Evolutionary conservation across 2,113 vertebrate genomes (phyloP).

Genomic region (Rostratula benghalensis): DNA sequence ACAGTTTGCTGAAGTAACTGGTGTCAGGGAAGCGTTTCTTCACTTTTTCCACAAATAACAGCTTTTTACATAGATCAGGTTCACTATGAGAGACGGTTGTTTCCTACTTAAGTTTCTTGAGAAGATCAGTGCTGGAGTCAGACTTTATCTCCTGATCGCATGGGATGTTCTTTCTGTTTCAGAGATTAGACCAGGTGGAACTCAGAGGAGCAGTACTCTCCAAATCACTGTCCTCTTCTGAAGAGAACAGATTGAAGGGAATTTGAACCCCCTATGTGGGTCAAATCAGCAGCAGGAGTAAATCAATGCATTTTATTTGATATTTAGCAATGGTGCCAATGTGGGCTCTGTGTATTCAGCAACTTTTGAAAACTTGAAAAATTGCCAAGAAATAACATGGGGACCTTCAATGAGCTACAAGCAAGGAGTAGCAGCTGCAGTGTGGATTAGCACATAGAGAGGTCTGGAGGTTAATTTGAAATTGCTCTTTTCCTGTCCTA

Average conservation of each 20-base stretch:
- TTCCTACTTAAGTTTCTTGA: background rate
- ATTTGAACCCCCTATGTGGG: background rate
- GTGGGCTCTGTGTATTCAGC: background rate
- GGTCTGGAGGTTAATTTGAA: background rate
- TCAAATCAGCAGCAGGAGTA: background rate
- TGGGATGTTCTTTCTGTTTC: background rate
- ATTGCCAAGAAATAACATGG: background rate
- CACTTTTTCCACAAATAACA: background rate
- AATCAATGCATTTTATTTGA: background rate
- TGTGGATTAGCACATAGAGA: background rate
- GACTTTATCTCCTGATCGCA: background rate
- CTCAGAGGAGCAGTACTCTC: background rate
- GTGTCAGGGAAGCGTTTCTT: background rate
- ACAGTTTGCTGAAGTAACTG: background rate
- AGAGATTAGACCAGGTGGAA: background rate
- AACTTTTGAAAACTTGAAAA: background rate
- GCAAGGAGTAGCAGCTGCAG: background rate
- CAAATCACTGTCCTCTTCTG: background rate
- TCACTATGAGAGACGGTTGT: background rate
- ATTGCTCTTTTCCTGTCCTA: background rate
- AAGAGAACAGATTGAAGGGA: background rate
- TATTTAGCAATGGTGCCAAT: background rate
- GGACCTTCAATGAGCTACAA: background rate
- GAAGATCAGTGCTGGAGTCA: background rate
- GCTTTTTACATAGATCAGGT: background rate